phyloP scores from a whole-genome alignment of 2,113 vertebrate species.

The Gadus macrocephalus region DNA sequence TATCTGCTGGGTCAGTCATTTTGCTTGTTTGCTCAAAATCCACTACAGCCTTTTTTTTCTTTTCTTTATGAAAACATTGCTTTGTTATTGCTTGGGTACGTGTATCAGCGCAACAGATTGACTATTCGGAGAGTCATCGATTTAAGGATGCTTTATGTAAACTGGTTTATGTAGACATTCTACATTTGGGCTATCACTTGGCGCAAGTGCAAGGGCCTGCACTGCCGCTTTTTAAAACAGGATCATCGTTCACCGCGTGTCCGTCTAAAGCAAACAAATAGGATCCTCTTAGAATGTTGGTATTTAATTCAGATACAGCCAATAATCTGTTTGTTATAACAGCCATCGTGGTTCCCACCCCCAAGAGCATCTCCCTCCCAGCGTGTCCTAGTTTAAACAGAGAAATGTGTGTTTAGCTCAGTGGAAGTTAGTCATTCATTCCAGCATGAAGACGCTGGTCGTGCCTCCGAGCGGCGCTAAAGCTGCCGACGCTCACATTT shows the following conservation, averaged over 20 bases:
- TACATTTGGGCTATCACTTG: not conserved
- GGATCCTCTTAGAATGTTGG: conserved; percentile 4
- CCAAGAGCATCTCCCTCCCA: conserved; percentile 38
- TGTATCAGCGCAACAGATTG: no score
- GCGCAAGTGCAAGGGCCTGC: not conserved
- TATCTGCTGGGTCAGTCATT: no score
- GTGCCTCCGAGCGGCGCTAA: conserved; percentile 42
- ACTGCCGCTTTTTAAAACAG: conserved; percentile 15
- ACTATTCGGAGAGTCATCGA: no score
- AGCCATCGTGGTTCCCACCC: conserved; percentile 38
- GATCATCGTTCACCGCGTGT: conserved; percentile 41
- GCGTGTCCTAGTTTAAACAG: conserved; percentile 62
- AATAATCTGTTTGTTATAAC: conserved; percentile 50
- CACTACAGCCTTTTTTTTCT: no score
- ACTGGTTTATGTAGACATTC: not conserved
- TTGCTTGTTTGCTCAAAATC: no score
- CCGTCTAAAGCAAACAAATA: conserved; percentile 29
- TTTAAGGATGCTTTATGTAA: not conserved
- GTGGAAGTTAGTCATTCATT: conserved; percentile 60
- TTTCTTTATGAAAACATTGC: no score
- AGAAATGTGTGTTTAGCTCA: conserved; percentile 49
- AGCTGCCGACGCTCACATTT: conserved; percentile 53
- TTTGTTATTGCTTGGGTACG: no score
- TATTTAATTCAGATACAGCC: conserved; percentile 50
- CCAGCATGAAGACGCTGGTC: conserved; percentile 67